Base-by-base conservation (phyloP, 2,797 vertebrate species). In the Gallirallus australis region DNA sequence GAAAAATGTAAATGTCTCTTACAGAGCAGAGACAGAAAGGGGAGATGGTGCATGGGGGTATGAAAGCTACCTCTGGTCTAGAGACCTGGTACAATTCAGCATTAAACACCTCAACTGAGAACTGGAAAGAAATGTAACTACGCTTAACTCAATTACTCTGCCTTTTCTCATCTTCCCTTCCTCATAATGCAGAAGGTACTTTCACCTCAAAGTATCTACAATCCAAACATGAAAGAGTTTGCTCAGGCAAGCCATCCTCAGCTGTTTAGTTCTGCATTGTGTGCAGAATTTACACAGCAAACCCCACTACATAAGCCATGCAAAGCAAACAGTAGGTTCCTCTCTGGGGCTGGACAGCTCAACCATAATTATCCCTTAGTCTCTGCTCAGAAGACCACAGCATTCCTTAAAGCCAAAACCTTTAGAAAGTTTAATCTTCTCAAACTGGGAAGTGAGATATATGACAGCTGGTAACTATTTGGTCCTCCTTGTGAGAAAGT, bases 251-350 rank as follows among this genome's bases (percentile, higher is more conserved):
- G 93, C 86, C 30, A 63, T 69, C 42, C 70, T 78, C 59, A 64
- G 71, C 78, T 94, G 94, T 94, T 95, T 90, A 86, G 52, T 90
- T 83, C 54, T 91, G 93, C 84, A 88, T 82, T 96, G 93, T 94
- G 82, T 92, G 76, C 66, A 88, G 73, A 91, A 89, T 91, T 94
- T 77, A 89, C 63, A 72, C 4, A 93, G 79, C 59, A 94, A 89
- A 82, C 61, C 7, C 19, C 61, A 21, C 80, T 28, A 59, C 24
- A 64, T 63, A 94, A 96, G 84, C 86, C 75, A 52, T 7, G 30
- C 73, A 91, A 96, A 96, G 63, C 35, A 94, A 95, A 95, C 89
- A 92, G 47, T 20, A 68, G 53, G 73, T 47, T 95, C 50, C 60
- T 86, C 83, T 48, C 3, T n/a, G 48, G 45, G 78, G 50, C 30